Percentiles rank a stretch among this genome's conserved stretches.
Evolutionary conservation across 2,797 vertebrate genomes (phyloP).

Genomic region (Sebastes cheni): DNA sequence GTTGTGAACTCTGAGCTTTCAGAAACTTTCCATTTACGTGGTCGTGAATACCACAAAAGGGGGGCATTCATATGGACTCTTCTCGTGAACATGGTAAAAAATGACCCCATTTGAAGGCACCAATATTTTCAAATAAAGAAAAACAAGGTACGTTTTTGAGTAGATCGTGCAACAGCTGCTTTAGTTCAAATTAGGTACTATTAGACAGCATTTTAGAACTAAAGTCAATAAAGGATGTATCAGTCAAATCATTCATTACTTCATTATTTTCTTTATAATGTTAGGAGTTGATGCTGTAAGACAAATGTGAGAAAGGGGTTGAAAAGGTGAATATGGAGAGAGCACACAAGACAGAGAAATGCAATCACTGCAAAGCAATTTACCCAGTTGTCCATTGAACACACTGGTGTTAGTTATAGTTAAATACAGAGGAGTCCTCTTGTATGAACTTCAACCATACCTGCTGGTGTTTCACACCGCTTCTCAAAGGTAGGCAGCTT

Average conservation of each 20-base stretch:
- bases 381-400: constrained; percentile 2
- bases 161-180: constrained; percentile 16
- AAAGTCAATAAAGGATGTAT: background rate
- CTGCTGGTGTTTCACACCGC: constrained; percentile 89
- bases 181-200: constrained; percentile 7
- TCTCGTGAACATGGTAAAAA: too few species aligned
- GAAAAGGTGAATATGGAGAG: background rate
- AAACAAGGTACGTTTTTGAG: constrained; percentile 10
- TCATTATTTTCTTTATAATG: constrained; percentile 14
- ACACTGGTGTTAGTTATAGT: constrained; percentile 52
- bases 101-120: too few species aligned
- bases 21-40: too few species aligned
- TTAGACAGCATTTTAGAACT: background rate
- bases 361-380: constrained; percentile 38
- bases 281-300: constrained; percentile 28
- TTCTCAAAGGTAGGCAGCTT: constrained; percentile 92
- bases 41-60: too few species aligned
- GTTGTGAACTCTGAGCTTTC: too few species aligned
- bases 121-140: constrained; percentile 18
- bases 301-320: constrained; percentile 5
- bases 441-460: constrained; percentile 78
- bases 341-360: constrained; percentile 12
- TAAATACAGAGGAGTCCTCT: constrained; percentile 17
- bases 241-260: constrained; percentile 9
- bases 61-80: too few species aligned